A percentile compares a stretch with the other conserved stretches of the same genome.
Conservation (phyloP, 2,888 invertebrate species). For the Endotricha flammealis region DNA sequence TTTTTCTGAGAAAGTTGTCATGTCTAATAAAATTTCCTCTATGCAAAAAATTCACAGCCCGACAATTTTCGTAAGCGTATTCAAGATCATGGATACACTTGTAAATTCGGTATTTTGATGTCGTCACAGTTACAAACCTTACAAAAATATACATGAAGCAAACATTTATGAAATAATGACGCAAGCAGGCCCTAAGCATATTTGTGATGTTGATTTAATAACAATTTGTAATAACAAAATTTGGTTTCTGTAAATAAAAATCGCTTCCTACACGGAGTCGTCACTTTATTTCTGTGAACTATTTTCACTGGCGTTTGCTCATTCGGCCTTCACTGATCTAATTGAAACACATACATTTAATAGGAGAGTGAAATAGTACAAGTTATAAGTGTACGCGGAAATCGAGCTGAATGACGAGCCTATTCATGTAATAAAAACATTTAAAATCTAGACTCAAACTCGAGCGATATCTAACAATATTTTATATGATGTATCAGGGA, state of each 20-base stretch:
- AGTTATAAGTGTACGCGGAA: background rate
- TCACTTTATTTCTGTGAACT: slow-evolving; percentile 13
- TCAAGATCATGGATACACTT: too few relatives aligned
- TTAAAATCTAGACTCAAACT: too few relatives aligned
- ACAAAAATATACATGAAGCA: slow-evolving; percentile 6
- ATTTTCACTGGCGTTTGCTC: slow-evolving; percentile 34
- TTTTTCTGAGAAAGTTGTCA: too few relatives aligned
- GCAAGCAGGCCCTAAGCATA: slow-evolving; percentile 2
- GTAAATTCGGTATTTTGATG: too few relatives aligned
- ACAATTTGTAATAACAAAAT: slow-evolving; percentile 1
- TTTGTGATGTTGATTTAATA: slow-evolving; percentile 5
- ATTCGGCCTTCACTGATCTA: slow-evolving; percentile 29
- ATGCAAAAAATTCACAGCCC: too few relatives aligned
- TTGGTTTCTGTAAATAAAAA: background rate
- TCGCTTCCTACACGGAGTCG: slow-evolving; percentile 2
- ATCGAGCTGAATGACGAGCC: too few relatives aligned
- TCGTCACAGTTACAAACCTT: slow-evolving; percentile 1
- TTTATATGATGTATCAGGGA: too few relatives aligned
- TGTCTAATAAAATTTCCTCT: too few relatives aligned
- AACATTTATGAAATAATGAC: slow-evolving; percentile 3
- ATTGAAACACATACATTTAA: slow-evolving; percentile 28
- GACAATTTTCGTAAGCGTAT: too few relatives aligned
- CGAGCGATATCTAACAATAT: too few relatives aligned
- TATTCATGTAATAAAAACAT: too few relatives aligned
- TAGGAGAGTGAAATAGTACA: slow-evolving; percentile 10